Base-by-base conservation (phyloP, 1,140 invertebrate genomes). In the Trissolcus basalis region DNA sequence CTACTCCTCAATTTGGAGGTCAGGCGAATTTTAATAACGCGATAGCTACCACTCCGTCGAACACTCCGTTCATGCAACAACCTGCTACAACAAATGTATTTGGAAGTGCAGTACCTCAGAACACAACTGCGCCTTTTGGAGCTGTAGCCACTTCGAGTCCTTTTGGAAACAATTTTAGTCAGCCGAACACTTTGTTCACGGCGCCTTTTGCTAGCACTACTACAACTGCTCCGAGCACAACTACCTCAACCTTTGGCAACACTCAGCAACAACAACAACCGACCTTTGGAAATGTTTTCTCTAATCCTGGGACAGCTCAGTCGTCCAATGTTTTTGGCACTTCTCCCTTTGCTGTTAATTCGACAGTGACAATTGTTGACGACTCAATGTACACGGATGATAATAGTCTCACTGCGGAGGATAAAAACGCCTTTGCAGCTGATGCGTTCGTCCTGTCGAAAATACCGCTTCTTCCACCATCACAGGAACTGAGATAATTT, bases 401-500 rank as follows among this genome's bases (percentile, higher is more conserved):
- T 0, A 63, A 58, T 27, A 44, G 68, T 12, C 59, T 89, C 6
- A 87, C 86, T 0, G 82, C 87, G 10, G 85, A 85, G 0, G 87
- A 89, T 12, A 87, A 85, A 27, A 79, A 10, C 3, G 70, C 72
- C 11, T 89, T 78, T 16, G 14, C 80, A 0, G 68, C 83, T 4
- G 79, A 85, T 0, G 48, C 73, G 19, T 89, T 89, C 68, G 27
- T 47, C 4, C 56, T 87, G 1, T 81, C 83, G 1, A 82, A 82
- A 53, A 85, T 88, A 61, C 86, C 87, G 1, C 9, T 86, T 0
- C 82, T 81, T 54, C 80, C 87, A 13, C 87, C 87, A 9, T 81
- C 82, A 0, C 84, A 83, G 68, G 85, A 86, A 19, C 55, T 89
- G n/a, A 82, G 81, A 9, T 89, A 51, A 84, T 39, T 39, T 39